These are phyloP conservation scores for Eidolon dupreanum DNA, from an alignment of 2,797 vertebrate species.

Conservation along the genomic window DNA sequence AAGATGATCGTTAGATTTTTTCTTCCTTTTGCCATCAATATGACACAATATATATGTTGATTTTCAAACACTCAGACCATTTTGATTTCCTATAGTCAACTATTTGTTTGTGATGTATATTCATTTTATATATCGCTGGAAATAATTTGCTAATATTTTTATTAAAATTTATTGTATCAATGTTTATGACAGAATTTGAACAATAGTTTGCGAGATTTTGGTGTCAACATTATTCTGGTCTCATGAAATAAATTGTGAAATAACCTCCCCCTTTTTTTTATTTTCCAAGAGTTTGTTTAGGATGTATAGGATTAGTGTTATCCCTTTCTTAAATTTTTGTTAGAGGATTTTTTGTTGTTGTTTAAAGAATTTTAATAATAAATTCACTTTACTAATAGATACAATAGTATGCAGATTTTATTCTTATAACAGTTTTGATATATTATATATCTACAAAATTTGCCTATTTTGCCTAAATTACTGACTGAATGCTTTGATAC, in stretches of 20 bases:
- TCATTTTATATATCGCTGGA: not conserved
- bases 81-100: not conserved
- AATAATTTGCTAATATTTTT: not conserved
- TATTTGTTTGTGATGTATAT: not conserved
- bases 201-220: not conserved
- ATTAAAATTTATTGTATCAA: not conserved
- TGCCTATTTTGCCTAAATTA: not conserved
- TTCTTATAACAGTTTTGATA: not conserved
- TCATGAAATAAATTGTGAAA: not conserved
- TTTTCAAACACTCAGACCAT: not conserved
- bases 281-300: not conserved
- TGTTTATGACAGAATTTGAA: not conserved
- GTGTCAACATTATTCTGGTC: not conserved
- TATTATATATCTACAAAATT: not conserved
- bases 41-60: not conserved
- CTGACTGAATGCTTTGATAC: not conserved
- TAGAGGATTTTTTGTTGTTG: not conserved
- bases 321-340: not conserved
- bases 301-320: not conserved
- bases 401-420: not conserved
- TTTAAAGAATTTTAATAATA: not conserved
- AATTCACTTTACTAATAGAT: not conserved
- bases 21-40: not conserved
- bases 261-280: not conserved
- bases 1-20: not conserved